Percentiles rank a stretch among this genome's conserved stretches.
Conservation (phyloP, 2,888 invertebrate genomes). For the Lithophane semibrunnea region DNA sequence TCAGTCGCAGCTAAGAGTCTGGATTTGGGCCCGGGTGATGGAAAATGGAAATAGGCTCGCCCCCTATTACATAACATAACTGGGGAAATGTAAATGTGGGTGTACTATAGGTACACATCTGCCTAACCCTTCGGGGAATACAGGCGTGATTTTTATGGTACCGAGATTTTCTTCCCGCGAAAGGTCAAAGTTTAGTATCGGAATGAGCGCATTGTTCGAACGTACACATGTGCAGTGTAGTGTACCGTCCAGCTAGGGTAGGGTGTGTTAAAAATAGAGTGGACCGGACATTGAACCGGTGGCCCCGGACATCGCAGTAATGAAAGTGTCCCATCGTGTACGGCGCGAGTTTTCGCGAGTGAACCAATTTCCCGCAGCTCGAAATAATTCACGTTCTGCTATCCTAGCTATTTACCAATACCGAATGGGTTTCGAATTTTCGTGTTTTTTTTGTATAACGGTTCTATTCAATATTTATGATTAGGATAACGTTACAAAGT, state of each 20-base stretch:
- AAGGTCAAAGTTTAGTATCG: constrained; percentile 72
- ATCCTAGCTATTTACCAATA: constrained; percentile 61
- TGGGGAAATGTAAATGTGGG: background rate
- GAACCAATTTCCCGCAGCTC: constrained; percentile 79
- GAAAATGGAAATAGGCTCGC: background rate
- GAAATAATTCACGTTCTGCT: constrained; percentile 65
- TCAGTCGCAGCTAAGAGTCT: background rate
- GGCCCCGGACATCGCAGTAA: constrained; percentile 85
- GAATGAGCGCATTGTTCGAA: constrained; percentile 76
- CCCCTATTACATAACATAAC: background rate
- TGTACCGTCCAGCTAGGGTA: constrained; percentile 75
- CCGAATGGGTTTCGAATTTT: constrained; percentile 41
- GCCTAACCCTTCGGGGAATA: background rate
- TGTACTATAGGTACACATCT: background rate
- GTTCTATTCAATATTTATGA: constrained; percentile 15
- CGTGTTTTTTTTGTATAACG: constrained; percentile 13
- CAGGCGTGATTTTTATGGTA: background rate
- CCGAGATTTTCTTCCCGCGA: constrained; percentile 52
- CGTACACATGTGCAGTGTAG: constrained; percentile 73
- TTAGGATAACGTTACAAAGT: constrained; percentile 20
- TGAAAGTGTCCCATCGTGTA: constrained; percentile 85
- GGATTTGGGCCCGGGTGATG: background rate
- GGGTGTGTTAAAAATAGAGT: constrained; percentile 86
- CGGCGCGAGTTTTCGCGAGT: constrained; percentile 79
- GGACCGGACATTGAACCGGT: constrained; percentile 88